Evolutionary conservation across 2,113 vertebrate species (phyloP).

Genomic region (Speoplatyrhinus poulsoni): DNA sequence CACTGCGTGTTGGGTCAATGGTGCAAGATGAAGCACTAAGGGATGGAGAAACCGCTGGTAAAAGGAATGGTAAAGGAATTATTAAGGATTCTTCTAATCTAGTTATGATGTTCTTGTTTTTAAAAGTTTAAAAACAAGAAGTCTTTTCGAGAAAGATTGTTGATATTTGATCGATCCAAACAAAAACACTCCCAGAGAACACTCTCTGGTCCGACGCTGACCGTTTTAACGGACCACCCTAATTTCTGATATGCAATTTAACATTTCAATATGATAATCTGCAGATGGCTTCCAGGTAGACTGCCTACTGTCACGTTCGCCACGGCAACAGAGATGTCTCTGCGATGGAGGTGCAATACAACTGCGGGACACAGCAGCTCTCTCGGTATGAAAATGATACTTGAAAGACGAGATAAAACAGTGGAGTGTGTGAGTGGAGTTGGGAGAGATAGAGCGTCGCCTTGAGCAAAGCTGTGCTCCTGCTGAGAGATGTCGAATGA

Average conservation of each 20-base stretch:
- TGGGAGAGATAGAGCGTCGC: slow-evolving; percentile 41
- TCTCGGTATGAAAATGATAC: slow-evolving; percentile 54
- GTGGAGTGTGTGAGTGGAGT: slow-evolving; percentile 60
- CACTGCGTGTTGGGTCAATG: slow-evolving; percentile 42
- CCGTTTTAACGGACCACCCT: slow-evolving; percentile 38
- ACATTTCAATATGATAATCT: slow-evolving; percentile 10
- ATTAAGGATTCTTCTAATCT: slow-evolving; percentile 27
- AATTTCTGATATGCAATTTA: slow-evolving; percentile 28
- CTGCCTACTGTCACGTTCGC: slow-evolving; percentile 23
- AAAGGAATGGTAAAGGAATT: slow-evolving; percentile 5
- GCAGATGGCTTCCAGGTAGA: slow-evolving; percentile 31
- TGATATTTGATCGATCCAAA: too few relatives aligned
- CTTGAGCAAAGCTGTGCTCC: slow-evolving; percentile 52
- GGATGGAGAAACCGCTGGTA: background rate
- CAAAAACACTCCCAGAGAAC: slow-evolving; percentile 27
- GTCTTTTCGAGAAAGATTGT: too few relatives aligned
- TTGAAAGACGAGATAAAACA: slow-evolving; percentile 63
- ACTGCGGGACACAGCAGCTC: slow-evolving; percentile 29
- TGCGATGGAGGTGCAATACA: slow-evolving; percentile 23
- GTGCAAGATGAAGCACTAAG: slow-evolving; percentile 13
- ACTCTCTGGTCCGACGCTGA: slow-evolving; percentile 34
- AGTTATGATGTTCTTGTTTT: background rate
- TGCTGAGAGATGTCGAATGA: slow-evolving; percentile 33
- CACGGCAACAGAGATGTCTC: slow-evolving; percentile 43
- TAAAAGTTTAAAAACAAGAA: too few relatives aligned